Base-by-base conservation (phyloP, 2,888 invertebrate genomes). In the Nemapogon koenigi region DNA sequence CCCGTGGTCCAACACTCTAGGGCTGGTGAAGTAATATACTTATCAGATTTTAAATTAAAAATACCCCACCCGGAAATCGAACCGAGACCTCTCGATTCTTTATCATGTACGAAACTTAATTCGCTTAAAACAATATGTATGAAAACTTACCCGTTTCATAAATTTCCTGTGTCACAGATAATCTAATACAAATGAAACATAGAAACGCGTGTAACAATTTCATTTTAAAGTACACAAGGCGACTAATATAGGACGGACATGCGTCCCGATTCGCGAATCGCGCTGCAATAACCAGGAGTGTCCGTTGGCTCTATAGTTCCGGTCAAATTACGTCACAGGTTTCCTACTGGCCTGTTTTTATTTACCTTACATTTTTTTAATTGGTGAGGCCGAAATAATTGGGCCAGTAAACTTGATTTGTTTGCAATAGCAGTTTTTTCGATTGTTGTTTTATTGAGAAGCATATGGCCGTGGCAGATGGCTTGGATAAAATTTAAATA, bases 381-480 rank as follows among this genome's bases (percentile, higher is more conserved):
- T 76, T 76, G 71, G 64, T 53, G 66, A 73, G 75, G 76, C 68
- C 72, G 55, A 54, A 71, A 66, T 65, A 78, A 76, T 73, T 76
- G 66, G 76, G 73, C 71, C 69, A 33, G 33, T 11, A 19, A 55
- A 49, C 55, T 60, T 56, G 62, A 66, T 69, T 73, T 69, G 61
- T 59, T 52, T 43, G 35, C 41, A 46, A 39, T 19, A 17, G 26
- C 32, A 33, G 36, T n/a, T n/a, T n/a, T n/a, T n/a, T n/a, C n/a
- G n/a, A n/a, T n/a, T n/a, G n/a, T n/a, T n/a, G n/a, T n/a, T n/a
- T n/a, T n/a, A n/a, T n/a, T n/a, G n/a, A n/a, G n/a, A n/a, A n/a
- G n/a, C n/a, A n/a, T n/a, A n/a, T n/a, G n/a, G n/a, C n/a, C n/a
- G n/a, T n/a, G n/a, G n/a, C n/a, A n/a, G n/a, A n/a, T n/a, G n/a